Percentiles rank a stretch among this genome's conserved stretches.
These are phyloP conservation scores for Caenorhabditis imperialis DNA, from an alignment of 2,888 invertebrate species.

Conservation along the genomic window DNA sequence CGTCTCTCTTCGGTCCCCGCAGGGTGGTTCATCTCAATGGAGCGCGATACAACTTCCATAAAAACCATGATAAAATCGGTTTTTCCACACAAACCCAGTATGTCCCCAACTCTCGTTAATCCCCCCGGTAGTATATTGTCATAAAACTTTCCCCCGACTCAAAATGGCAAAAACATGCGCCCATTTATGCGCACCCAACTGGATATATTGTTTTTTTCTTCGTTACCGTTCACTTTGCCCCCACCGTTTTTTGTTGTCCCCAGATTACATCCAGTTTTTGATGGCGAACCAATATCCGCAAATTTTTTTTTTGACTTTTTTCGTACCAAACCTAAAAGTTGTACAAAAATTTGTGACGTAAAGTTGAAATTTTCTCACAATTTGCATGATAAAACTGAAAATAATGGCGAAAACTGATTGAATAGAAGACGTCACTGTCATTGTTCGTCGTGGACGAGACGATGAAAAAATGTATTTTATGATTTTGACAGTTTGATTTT, in stretches of 20 bases:
- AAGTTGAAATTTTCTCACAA: slow-evolving; percentile 4
- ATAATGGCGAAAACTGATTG: neutral
- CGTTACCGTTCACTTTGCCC: slow-evolving; percentile 8
- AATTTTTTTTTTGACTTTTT: too few species aligned
- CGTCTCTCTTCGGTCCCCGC: too few species aligned
- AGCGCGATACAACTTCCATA: too few species aligned
- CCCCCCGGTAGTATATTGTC: slow-evolving; percentile 6
- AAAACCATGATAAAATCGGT: too few species aligned
- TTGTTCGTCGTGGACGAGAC: neutral
- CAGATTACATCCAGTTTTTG: slow-evolving; percentile 44
- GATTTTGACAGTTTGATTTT: slow-evolving; percentile 6
- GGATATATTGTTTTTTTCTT: slow-evolving; percentile 21
- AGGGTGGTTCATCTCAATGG: too few species aligned
- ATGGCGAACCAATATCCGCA: too few species aligned
- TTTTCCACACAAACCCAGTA: too few species aligned
- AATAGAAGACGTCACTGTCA: slow-evolving; percentile 4
- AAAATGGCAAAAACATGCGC: slow-evolving; percentile 37
- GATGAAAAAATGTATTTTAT: neutral
- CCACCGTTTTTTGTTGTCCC: slow-evolving; percentile 8
- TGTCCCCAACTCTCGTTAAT: too few species aligned
- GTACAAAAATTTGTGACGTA: too few species aligned
- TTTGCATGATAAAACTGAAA: slow-evolving; percentile 29
- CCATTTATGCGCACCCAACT: slow-evolving; percentile 39
- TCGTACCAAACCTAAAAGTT: too few species aligned
- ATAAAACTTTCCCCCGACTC: slow-evolving; percentile 19